A percentile compares a stretch with the other conserved stretches of the same genome.
These are phyloP conservation scores for Eublepharis macularius DNA, from an alignment of 2,113 vertebrate species.

Conservation along the genomic window DNA sequence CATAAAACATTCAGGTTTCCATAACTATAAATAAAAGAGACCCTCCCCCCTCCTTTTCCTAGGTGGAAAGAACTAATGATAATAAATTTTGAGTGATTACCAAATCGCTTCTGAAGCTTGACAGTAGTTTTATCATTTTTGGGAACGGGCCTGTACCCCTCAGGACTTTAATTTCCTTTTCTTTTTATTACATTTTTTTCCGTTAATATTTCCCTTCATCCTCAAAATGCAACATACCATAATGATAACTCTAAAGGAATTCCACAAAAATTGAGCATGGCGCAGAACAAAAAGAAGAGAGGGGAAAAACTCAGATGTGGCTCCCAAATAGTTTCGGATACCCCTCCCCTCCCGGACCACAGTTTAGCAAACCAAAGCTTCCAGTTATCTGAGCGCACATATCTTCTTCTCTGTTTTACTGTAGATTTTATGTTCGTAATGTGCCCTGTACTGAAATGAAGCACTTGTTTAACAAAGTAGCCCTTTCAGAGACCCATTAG, in stretches of 20 bases:
- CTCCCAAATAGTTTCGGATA: neutral
- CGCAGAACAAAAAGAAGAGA: conserved; percentile 26
- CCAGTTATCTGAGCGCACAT: neutral
- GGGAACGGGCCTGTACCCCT: conserved; percentile 15
- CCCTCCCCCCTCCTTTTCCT: conserved; percentile 7
- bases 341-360: neutral
- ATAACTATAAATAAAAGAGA: conserved; percentile 49
- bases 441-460: neutral
- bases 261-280: conserved; percentile 23
- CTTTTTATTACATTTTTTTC: conserved; percentile 48
- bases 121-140: conserved; percentile 39
- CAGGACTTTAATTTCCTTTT: conserved; percentile 56
- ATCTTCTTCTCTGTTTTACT: neutral
- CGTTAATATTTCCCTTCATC: conserved; percentile 41
- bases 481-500: neutral
- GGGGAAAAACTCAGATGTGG: neutral
- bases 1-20: conserved; percentile 52
- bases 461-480: neutral
- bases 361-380: neutral
- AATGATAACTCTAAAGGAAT: conserved; percentile 25
- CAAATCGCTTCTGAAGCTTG: conserved; percentile 28
- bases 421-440: neutral
- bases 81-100: conserved; percentile 42
- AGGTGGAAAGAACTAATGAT: conserved; percentile 36
- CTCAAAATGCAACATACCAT: conserved; percentile 29